phyloP scores from a whole-genome alignment of 2,113 vertebrate species.

The Varanus salvator region DNA sequence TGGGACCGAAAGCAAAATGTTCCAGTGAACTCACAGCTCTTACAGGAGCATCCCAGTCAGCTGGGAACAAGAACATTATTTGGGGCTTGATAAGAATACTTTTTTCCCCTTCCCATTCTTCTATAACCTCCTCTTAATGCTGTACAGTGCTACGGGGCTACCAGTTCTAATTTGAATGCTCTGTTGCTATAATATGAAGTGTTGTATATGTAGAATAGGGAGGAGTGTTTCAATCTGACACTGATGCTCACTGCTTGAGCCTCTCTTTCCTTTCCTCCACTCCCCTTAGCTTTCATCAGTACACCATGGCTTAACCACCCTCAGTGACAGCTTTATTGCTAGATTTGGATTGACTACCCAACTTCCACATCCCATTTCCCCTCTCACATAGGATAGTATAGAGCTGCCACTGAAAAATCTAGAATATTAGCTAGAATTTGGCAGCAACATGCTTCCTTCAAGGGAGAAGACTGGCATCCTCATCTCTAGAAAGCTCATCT shows the following conservation, averaged over 20 bases:
- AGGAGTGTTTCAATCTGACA: background rate
- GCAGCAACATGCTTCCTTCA: too few species aligned
- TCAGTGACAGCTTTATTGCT: background rate
- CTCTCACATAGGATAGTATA: too few species aligned
- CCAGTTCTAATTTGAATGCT: background rate
- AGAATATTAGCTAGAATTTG: too few species aligned
- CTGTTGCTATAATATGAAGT: background rate
- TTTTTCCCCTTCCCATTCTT: background rate
- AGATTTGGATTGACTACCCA: background rate
- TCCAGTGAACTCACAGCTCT: background rate
- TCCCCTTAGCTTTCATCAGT: background rate
- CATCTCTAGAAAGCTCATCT: too few species aligned
- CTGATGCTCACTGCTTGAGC: background rate
- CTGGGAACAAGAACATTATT: background rate
- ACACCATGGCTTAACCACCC: background rate
- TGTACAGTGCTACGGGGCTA: background rate
- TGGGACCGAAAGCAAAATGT: background rate
- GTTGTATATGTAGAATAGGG: background rate
- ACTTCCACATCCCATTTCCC: background rate
- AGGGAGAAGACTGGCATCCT: too few species aligned
- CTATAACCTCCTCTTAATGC: background rate
- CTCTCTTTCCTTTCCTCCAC: background rate
- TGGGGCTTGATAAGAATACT: background rate
- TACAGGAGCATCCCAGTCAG: background rate
- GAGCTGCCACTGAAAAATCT: background rate